These are phyloP conservation scores for Crocuta crocuta DNA, from an alignment of 2,113 vertebrate species.

Conservation along the genomic window DNA sequence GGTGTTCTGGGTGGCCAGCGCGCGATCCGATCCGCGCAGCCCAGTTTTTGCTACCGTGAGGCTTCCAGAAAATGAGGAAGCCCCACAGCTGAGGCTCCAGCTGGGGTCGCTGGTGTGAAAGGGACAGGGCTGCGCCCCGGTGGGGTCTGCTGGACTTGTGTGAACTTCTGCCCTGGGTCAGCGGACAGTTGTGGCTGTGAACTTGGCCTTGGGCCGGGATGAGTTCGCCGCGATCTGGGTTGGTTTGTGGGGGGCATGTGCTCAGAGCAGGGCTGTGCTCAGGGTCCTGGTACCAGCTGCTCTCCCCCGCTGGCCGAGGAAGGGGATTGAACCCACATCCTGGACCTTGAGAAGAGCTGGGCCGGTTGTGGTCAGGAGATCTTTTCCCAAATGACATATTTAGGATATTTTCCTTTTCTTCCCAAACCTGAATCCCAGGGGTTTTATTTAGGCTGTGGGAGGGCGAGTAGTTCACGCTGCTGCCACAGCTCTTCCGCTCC, in stretches of 20 bases:
- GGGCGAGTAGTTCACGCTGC: not conserved
- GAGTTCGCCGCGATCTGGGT: not conserved
- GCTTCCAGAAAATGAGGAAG: not conserved
- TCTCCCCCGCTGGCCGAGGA: not conserved
- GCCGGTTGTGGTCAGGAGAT: slow-evolving; percentile 49
- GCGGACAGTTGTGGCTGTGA: not conserved
- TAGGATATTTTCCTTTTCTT: slow-evolving; percentile 64
- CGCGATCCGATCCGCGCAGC: not conserved
- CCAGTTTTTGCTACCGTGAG: not conserved
- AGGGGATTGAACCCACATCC: slow-evolving; percentile 69
- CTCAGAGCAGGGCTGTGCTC: not conserved
- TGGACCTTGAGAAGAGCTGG: slow-evolving; percentile 46
- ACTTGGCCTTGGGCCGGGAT: not conserved
- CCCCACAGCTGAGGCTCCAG: not conserved
- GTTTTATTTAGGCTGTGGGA: not conserved
- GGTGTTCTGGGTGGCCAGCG: not conserved
- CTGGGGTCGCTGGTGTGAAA: not conserved
- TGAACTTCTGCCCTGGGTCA: not conserved
- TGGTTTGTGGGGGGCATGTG: not conserved
- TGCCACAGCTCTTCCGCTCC: accelerated
- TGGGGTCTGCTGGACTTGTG: not conserved
- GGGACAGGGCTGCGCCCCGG: not conserved
- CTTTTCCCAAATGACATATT: slow-evolving; percentile 56
- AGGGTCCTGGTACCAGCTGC: not conserved
- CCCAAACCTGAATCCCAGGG: slow-evolving; percentile 63